A percentile compares a stretch with the other conserved stretches of the same genome.
phyloP scores from a whole-genome alignment of 2,888 invertebrate genomes.

The Xanthorhoe designata region DNA sequence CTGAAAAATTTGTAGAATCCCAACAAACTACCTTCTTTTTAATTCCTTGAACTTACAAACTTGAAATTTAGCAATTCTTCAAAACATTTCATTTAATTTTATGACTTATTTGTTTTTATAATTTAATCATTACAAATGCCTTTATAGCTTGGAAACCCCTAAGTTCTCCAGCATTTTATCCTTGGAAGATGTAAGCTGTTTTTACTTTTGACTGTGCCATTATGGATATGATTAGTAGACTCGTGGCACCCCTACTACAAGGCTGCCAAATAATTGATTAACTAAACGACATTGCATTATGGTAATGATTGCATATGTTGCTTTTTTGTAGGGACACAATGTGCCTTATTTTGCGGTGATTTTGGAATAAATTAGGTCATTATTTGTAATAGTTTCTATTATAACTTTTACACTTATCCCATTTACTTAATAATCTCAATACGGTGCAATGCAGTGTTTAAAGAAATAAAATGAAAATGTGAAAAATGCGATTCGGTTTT shows the following conservation, averaged over 20 bases:
- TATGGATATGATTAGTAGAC: constrained; percentile 76
- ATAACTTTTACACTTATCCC: constrained; percentile 10
- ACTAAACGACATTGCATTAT: constrained; percentile 77
- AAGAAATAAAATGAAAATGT: too few relatives aligned
- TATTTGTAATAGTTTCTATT: constrained; percentile 35
- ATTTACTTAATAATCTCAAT: too few relatives aligned
- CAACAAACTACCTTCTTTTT: too few relatives aligned
- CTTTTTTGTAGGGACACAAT: constrained; percentile 49
- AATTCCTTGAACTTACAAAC: too few relatives aligned
- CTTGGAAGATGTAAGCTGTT: constrained; percentile 2
- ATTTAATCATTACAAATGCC: too few relatives aligned
- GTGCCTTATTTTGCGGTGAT: constrained; percentile 55
- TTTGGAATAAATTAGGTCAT: constrained; percentile 51
- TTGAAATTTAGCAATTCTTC: too few relatives aligned
- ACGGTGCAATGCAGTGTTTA: too few relatives aligned
- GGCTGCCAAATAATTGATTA: constrained; percentile 78
- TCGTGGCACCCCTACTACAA: constrained; percentile 63
- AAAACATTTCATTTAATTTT: too few relatives aligned
- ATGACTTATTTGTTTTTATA: too few relatives aligned
- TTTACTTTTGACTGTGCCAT: constrained; percentile 14
- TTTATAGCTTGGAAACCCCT: too few relatives aligned
- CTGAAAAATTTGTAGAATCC: too few relatives aligned
- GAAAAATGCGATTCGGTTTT: too few relatives aligned
- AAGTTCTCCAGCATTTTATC: neutral
- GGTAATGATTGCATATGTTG: constrained; percentile 81